Conservation (phyloP, 2,888 invertebrate genomes). For the Biston stratarius region DNA sequence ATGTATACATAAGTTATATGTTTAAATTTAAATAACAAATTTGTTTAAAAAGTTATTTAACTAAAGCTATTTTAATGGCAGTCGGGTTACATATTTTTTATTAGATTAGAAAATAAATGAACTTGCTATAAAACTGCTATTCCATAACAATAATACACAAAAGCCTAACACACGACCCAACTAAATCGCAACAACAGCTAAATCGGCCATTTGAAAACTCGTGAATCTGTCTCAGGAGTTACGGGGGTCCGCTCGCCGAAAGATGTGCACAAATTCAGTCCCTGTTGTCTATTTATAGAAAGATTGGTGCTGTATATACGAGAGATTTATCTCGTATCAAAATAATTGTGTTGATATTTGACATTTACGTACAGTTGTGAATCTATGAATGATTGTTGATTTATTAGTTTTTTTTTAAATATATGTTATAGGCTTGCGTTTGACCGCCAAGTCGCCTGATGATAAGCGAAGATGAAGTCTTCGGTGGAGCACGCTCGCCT, state of each 20-base stretch:
- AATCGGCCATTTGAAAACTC: constrained; percentile 70
- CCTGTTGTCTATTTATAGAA: constrained; percentile 73
- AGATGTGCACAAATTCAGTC: constrained; percentile 72
- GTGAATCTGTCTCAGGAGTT: constrained; percentile 70
- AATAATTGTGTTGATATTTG: constrained; percentile 10
- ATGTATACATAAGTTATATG: too few relatives aligned
- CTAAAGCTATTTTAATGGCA: too few relatives aligned
- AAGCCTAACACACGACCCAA: constrained; percentile 34
- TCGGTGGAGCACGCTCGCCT: too few relatives aligned
- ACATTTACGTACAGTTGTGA: too few relatives aligned
- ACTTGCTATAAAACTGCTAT: not conserved
- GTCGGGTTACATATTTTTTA: too few relatives aligned
- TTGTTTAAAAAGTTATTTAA: too few relatives aligned
- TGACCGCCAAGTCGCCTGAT: too few relatives aligned
- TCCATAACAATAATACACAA: not conserved
- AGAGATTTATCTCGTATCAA: constrained; percentile 26
- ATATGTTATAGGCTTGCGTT: too few relatives aligned
- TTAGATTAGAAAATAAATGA: not conserved
- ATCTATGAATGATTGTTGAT: too few relatives aligned
- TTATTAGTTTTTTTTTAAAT: too few relatives aligned
- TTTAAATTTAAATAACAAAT: too few relatives aligned
- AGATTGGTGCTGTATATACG: constrained; percentile 57
- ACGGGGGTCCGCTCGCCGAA: constrained; percentile 72
- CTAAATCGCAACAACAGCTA: constrained; percentile 60
- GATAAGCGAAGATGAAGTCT: too few relatives aligned